Evolutionary conservation across 2,797 vertebrate species (phyloP).

Genomic region (Phoeniculus purpureus): DNA sequence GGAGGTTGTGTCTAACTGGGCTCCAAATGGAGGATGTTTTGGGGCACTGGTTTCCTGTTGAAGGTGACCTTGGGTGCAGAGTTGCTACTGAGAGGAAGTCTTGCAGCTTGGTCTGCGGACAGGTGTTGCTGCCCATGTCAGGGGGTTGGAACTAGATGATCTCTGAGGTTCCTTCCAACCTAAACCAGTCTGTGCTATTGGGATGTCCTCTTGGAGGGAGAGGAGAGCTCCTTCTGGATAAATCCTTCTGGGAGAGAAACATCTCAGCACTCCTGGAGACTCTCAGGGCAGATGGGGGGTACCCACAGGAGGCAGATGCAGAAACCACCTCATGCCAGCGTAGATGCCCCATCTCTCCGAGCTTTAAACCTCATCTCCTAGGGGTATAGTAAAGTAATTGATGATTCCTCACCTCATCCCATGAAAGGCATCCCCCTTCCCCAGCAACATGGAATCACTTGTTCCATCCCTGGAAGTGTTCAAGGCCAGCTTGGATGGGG

Average conservation of each 20-base stretch:
- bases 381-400: neutral
- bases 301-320: accelerated
- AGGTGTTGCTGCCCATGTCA: too few relatives aligned
- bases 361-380: neutral
- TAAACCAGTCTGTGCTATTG: too few relatives aligned
- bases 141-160: too few relatives aligned
- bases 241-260: neutral
- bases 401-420: accelerated
- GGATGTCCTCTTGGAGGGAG: neutral
- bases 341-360: neutral
- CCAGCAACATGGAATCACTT: accelerated
- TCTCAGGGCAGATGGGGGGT: accelerated
- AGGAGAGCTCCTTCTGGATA: neutral
- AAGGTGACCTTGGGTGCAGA: neutral
- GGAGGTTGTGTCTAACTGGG: neutral
- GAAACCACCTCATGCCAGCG: neutral
- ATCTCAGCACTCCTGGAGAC: neutral
- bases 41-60: accelerated
- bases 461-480: too few relatives aligned
- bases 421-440: accelerated
- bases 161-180: too few relatives aligned
- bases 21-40: neutral
- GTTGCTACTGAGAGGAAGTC: neutral
- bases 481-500: too few relatives aligned
- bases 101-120: neutral